phyloP scores from a whole-genome alignment of 2,888 invertebrate genomes.

The Polia nebulosa region DNA sequence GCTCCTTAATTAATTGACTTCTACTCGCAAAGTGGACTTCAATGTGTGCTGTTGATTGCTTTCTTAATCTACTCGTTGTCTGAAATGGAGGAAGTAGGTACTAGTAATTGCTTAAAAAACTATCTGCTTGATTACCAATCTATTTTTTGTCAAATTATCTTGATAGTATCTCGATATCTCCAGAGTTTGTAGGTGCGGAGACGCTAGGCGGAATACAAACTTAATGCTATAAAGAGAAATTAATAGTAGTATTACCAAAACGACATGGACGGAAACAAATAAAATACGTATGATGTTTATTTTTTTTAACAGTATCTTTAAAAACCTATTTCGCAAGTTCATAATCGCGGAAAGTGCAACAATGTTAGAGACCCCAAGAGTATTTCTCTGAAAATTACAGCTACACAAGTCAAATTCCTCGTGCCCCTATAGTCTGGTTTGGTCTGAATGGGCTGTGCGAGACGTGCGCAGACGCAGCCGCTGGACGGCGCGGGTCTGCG shows the following conservation, averaged over 20 bases:
- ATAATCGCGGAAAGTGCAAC: no score
- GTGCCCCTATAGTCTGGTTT: conserved; percentile 24
- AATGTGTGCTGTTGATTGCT: conserved; percentile 22
- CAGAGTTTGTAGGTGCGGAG: not conserved
- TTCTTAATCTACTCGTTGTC: conserved; percentile 14
- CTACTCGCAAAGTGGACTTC: not conserved
- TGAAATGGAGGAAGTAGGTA: conserved; percentile 1
- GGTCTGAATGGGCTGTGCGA: conserved; percentile 57
- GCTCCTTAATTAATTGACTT: conserved; percentile 45
- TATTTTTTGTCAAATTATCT: conserved; percentile 37
- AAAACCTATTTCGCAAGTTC: no score
- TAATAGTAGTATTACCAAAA: not conserved
- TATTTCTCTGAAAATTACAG: no score
- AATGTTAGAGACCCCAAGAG: no score
- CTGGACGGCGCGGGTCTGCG: conserved; percentile 35
- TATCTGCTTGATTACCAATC: conserved; percentile 31
- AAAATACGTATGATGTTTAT: no score
- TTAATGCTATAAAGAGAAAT: not conserved
- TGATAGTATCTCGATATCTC: conserved; percentile 24
- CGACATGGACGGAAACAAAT: no score
- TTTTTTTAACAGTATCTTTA: no score
- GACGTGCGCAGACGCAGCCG: conserved; percentile 59
- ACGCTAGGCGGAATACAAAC: not conserved
- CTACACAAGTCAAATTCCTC: conserved; percentile 16
- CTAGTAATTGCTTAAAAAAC: conserved; percentile 6